Base-by-base conservation (phyloP, 2,888 invertebrate genomes). In the Dynastes hyllus region DNA sequence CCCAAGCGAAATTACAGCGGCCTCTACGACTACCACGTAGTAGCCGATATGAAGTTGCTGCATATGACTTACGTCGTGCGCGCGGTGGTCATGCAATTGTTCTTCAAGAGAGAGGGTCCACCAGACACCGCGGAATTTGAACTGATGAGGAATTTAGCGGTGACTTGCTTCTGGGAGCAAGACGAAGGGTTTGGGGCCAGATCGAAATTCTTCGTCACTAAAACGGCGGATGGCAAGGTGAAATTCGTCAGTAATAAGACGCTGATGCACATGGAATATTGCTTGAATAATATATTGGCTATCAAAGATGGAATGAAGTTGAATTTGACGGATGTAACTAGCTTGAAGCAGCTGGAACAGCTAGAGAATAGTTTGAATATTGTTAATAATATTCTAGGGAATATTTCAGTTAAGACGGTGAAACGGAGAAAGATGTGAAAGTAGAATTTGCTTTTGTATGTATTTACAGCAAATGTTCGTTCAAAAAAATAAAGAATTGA, bases 261-360 rank as follows among this genome's bases (percentile, higher is more conserved):
- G 13, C 22, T 78, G 2, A 16, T 75, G 22, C 16, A 75, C 11
- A 78, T 78, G 75, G 78, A 78, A 32, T 61, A 70, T 63, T 50
- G 16, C n/a, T 6, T 78, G n/a, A 78, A 69, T n/a, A 27, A 70
- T 9, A 16, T 70, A 8, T 8, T 71, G 8, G n/a, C 45, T 45
- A 45, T 2, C 9, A 45, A 11, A 45, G 8, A 11, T 11, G 32
- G 32, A 37, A 5, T 37, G 32, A 5, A 5, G 5, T 37, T 37
- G 32, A 55, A 8, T 16, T 58, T 71, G 9, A 78, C 53, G 61
- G 78, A 78, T 29, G 61, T 16, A 2, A 29, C 2, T 2, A 70
- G 58, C 16, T 61, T 71, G 16, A 32, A 69, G 50, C 55, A 50
- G 37, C 45, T 78, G 32, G 45, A 61, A 27, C 32, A 63, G 1